These are phyloP conservation scores for Tachycineta bicolor DNA, from an alignment of 2,113 vertebrate species.

Conservation along the genomic window DNA sequence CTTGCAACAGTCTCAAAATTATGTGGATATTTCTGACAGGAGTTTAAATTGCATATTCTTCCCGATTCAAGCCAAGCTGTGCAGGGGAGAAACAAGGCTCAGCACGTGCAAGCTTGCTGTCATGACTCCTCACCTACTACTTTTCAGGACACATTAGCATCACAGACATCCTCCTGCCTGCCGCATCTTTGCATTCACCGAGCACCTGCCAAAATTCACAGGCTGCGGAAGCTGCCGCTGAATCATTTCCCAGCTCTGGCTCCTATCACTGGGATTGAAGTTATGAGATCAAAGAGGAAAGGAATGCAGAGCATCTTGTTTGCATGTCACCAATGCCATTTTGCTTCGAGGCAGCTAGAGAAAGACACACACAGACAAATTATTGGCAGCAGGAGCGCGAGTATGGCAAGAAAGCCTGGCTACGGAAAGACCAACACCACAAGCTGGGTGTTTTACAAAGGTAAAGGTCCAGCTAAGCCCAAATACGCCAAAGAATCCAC, in stretches of 20 bases:
- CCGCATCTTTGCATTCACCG: neutral
- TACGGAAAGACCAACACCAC: neutral
- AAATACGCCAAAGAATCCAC: neutral
- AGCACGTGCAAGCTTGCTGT: neutral
- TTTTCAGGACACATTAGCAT: neutral
- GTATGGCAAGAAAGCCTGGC: neutral
- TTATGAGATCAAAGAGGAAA: conserved; percentile 30
- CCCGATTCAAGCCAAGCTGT: neutral
- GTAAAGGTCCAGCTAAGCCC: neutral
- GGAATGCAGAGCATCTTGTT: conserved; percentile 49
- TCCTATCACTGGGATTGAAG: conserved; percentile 36
- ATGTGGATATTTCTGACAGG: neutral
- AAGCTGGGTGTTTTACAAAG: neutral
- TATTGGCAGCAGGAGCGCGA: neutral
- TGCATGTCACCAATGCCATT: conserved; percentile 35
- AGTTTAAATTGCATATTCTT: neutral
- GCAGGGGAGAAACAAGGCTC: neutral
- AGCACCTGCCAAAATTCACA: conserved; percentile 43
- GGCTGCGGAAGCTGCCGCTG: neutral
- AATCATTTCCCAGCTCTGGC: conserved; percentile 33
- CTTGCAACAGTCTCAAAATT: neutral
- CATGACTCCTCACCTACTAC: neutral
- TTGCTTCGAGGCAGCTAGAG: conserved; percentile 56
- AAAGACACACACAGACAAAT: neutral
- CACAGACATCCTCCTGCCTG: conserved; percentile 4